Evolutionary conservation across 2,888 invertebrate species (phyloP), one percentile per base, ranked within the genome.

Genomic region (Athalia cordata): DNA sequence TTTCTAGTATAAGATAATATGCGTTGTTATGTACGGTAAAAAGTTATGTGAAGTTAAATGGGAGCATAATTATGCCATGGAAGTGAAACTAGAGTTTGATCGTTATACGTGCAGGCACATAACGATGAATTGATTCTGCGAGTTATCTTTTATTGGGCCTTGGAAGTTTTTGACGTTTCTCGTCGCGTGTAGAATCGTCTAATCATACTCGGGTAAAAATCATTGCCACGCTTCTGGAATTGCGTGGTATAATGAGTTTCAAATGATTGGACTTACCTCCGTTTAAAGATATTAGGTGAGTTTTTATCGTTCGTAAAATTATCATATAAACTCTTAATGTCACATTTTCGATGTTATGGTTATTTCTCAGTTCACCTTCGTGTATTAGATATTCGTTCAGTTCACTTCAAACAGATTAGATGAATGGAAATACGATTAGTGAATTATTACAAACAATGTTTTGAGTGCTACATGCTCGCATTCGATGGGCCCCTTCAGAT

Each of bases 91-190:
- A 4, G 45, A 47, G 45, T 7, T 8, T 13, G 29, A 29, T n/a
- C 59, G 15, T 49, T 11, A 50, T 49, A 61, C 61, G 61, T 74
- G 50, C 47, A n/a, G 8, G 9, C 9, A 15, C 15, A 47, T 67
- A 47, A 61, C 9, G 15, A 61, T 59, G 61, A 43, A 74, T 74
- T 74, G 8, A 59, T 61, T 70, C 49, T 55, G 8, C 8, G 61
- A 74, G 11, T 64, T 52, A 15, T 50, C 62, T 4, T 15, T 7
- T 11, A 15, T 49, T 4, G 29, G 6, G 57, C 7, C 47, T 43
- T 29, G 45, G 45, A 59, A 72, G 45, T 59, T 52, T 75, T 52
- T 75, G 62, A 75, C 62, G 62, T 75, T 75, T 64, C 59, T 72
- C 6, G 47, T 6, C 72, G 59, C 72, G 8, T 47, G 59, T 11